phyloP scores from a whole-genome alignment of 2,888 invertebrate species.

The Caenorhabditis uteleia region DNA sequence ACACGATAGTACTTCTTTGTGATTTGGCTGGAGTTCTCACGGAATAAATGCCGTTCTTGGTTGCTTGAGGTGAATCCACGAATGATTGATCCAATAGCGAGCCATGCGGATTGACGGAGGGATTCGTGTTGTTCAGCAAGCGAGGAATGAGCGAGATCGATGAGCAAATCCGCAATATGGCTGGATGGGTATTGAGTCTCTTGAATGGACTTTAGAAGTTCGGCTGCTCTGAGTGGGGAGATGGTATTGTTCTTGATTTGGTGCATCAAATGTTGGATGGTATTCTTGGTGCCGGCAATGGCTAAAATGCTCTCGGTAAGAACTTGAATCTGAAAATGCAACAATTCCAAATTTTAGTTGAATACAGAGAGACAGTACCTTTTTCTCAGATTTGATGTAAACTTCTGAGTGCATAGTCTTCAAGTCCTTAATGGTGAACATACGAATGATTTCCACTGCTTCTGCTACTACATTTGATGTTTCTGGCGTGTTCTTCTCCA shows the following conservation, averaged over 20 bases:
- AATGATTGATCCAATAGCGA: constrained; percentile 49
- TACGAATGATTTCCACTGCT: constrained; percentile 54
- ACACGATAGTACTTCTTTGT: constrained; percentile 49
- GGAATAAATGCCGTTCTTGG: constrained; percentile 35
- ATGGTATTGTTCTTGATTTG: constrained; percentile 39
- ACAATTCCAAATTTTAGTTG: constrained; percentile 1
- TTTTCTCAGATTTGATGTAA: constrained; percentile 21
- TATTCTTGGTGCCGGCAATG: constrained; percentile 54
- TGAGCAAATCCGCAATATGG: constrained; percentile 53
- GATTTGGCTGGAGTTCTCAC: constrained; percentile 30
- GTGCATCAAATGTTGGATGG: constrained; percentile 48
- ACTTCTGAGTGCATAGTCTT: constrained; percentile 35
- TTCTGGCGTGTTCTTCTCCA: constrained; percentile 39
- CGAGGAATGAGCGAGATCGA: constrained; percentile 40
- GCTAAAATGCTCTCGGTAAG: constrained; percentile 51
- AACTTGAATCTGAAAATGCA: constrained; percentile 28
- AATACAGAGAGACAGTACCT: constrained; percentile 30
- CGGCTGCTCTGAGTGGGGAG: constrained; percentile 33
- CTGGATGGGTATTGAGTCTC: constrained; percentile 46
- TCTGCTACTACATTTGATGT: constrained; percentile 44
- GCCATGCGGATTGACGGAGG: constrained; percentile 51
- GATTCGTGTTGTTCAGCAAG: constrained; percentile 21
- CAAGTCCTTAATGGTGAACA: constrained; percentile 42
- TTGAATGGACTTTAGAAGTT: constrained; percentile 45
- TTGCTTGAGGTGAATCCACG: constrained; percentile 42